phyloP scores from a whole-genome alignment of 2,888 invertebrate genomes.

The Megastigmus dorsalis region DNA sequence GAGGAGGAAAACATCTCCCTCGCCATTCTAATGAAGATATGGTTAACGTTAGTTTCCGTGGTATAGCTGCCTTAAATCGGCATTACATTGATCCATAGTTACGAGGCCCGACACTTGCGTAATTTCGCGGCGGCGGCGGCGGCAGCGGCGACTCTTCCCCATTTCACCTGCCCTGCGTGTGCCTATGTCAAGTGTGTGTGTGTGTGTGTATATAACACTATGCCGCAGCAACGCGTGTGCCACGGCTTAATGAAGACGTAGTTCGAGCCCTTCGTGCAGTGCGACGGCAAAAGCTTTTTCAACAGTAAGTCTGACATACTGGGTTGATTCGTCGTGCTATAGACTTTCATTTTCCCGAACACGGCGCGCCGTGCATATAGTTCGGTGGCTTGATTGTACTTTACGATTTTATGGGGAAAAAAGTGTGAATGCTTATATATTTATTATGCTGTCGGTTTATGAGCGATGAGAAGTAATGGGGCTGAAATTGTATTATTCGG shows the following conservation, averaged over 20 bases:
- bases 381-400: constrained; percentile 24
- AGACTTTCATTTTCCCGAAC: constrained; percentile 41
- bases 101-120: constrained; percentile 56
- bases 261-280: constrained; percentile 33
- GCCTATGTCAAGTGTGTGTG: too few relatives aligned
- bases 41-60: constrained; percentile 63
- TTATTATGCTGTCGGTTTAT: too few relatives aligned
- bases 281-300: constrained; percentile 51
- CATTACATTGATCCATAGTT: constrained; percentile 71
- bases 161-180: constrained; percentile 27
- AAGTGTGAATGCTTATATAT: too few relatives aligned
- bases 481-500: too few relatives aligned
- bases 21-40: constrained; percentile 66
- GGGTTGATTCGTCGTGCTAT: constrained; percentile 28
- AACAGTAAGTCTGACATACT: constrained; percentile 50
- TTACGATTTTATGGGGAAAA: constrained; percentile 23
- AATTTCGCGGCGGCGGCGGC: constrained; percentile 48
- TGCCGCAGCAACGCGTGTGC: too few relatives aligned
- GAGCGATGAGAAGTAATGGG: too few relatives aligned
- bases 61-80: constrained; percentile 70
- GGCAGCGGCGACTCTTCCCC: too few relatives aligned
- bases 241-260: constrained; percentile 56
- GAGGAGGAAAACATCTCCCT: constrained; percentile 61
- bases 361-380: neutral
- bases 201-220: too few relatives aligned